A percentile compares a stretch with the other conserved stretches of the same genome.
These are phyloP conservation scores for Suricata suricatta DNA, from an alignment of 2,113 vertebrate genomes.

Conservation along the genomic window DNA sequence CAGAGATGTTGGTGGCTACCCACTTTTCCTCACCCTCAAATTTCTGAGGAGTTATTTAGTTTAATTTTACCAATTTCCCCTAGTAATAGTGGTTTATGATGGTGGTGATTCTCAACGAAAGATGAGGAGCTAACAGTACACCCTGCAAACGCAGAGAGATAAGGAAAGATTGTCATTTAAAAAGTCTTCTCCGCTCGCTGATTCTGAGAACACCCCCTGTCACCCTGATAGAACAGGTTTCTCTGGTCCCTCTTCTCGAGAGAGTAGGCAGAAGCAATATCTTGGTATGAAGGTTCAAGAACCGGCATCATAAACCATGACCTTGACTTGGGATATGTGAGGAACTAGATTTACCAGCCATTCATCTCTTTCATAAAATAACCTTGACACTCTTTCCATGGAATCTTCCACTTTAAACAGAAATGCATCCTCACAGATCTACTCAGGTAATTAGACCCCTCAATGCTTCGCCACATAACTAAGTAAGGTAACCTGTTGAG, in stretches of 20 bases:
- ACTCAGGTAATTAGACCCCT: not conserved
- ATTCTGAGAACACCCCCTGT: not conserved
- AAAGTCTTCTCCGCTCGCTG: not conserved
- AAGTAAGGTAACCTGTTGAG: conserved; percentile 35
- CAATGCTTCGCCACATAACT: not conserved
- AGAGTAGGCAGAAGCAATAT: not conserved
- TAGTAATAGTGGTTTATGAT: not conserved
- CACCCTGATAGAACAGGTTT: not conserved
- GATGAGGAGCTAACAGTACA: not conserved
- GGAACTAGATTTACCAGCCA: not conserved
- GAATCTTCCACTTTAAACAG: not conserved
- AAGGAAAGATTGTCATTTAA: not conserved
- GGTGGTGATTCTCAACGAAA: not conserved
- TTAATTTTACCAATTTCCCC: not conserved
- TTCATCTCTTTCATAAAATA: not conserved
- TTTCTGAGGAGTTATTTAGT: not conserved
- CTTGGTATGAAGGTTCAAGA: not conserved
- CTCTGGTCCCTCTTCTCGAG: not conserved
- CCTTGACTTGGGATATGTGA: not conserved
- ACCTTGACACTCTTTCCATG: not conserved
- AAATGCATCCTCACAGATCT: not conserved
- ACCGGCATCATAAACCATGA: not conserved
- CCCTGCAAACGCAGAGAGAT: not conserved
- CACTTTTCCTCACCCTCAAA: not conserved
- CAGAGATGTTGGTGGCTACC: not conserved